These are phyloP conservation scores for Eumacrocentrus americanus DNA, from an alignment of 2,888 invertebrate species.

Conservation along the genomic window DNA sequence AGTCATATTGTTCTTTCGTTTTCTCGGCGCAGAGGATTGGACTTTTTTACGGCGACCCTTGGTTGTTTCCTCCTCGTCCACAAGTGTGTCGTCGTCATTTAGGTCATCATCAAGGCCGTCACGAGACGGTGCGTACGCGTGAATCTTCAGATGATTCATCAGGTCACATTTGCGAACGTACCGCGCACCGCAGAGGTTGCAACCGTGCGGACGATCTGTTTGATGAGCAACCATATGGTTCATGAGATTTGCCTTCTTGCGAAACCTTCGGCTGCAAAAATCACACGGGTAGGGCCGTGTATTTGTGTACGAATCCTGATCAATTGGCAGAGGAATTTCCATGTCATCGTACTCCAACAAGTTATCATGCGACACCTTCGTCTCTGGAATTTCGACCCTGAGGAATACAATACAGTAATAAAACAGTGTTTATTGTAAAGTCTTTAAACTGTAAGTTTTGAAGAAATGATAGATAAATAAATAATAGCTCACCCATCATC, in stretches of 20 bases:
- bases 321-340: slow-evolving; percentile 80
- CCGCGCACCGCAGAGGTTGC: slow-evolving; percentile 81
- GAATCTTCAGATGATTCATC: slow-evolving; percentile 82
- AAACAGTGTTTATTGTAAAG: no score
- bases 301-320: slow-evolving; percentile 79
- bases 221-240: slow-evolving; percentile 89
- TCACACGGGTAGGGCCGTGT: slow-evolving; percentile 85
- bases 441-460: no score
- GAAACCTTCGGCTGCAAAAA: slow-evolving; percentile 82
- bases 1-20: slow-evolving; percentile 54
- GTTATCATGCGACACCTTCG: slow-evolving; percentile 58
- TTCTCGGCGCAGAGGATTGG: slow-evolving; percentile 57
- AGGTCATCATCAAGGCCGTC: slow-evolving; percentile 66
- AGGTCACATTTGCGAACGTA: slow-evolving; percentile 81
- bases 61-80: slow-evolving; percentile 48
- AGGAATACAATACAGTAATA: neutral
- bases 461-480: neutral
- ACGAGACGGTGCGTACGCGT: slow-evolving; percentile 76
- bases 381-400: slow-evolving; percentile 73
- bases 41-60: slow-evolving; percentile 58
- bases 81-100: slow-evolving; percentile 58
- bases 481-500: slow-evolving; percentile 70
- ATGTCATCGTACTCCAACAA: slow-evolving; percentile 70
- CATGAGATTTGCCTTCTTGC: slow-evolving; percentile 83
- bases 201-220: slow-evolving; percentile 81